phyloP scores from a whole-genome alignment of 2,113 vertebrate species.

The Triplophysa siluroides region DNA sequence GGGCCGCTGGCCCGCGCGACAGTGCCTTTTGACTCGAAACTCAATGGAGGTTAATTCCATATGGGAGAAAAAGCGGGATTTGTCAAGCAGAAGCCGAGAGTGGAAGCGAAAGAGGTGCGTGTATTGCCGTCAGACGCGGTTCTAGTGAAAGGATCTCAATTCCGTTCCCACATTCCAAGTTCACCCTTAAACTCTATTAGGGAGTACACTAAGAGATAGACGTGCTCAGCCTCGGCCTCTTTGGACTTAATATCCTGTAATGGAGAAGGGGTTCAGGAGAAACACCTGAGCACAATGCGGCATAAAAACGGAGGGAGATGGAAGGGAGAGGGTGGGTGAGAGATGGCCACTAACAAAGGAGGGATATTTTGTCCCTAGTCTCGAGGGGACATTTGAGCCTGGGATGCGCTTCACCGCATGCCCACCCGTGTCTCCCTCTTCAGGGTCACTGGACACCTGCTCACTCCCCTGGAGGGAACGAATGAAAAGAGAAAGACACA shows the following conservation, averaged over 20 bases:
- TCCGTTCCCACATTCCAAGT: constrained; percentile 15
- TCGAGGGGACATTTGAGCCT: constrained; percentile 43
- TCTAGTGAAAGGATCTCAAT: constrained; percentile 10
- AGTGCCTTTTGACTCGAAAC: constrained; percentile 32
- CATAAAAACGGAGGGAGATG: neutral
- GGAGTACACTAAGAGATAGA: constrained; percentile 8
- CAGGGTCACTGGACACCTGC: constrained; percentile 34
- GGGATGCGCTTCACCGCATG: constrained; percentile 37
- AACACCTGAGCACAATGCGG: constrained; percentile 31
- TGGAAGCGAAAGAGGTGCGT: constrained; percentile 29
- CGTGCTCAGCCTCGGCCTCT: constrained; percentile 4
- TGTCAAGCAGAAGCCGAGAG: constrained; percentile 20
- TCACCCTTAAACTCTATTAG: constrained; percentile 37
- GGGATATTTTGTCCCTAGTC: constrained; percentile 10
- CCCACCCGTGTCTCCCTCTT: constrained; percentile 27
- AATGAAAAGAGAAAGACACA: constrained; percentile 21
- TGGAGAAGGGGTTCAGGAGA: constrained; percentile 30
- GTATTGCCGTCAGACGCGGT: neutral
- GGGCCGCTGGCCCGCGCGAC: neutral
- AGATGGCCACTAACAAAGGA: constrained; percentile 41
- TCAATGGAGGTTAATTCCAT: constrained; percentile 44
- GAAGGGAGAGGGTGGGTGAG: constrained; percentile 34
- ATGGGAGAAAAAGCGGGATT: constrained; percentile 25
- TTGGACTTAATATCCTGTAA: constrained; percentile 41
- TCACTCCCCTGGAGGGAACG: constrained; percentile 8